Base-by-base conservation (phyloP, 2,113 vertebrate species). In the Scytalopus superciliaris region DNA sequence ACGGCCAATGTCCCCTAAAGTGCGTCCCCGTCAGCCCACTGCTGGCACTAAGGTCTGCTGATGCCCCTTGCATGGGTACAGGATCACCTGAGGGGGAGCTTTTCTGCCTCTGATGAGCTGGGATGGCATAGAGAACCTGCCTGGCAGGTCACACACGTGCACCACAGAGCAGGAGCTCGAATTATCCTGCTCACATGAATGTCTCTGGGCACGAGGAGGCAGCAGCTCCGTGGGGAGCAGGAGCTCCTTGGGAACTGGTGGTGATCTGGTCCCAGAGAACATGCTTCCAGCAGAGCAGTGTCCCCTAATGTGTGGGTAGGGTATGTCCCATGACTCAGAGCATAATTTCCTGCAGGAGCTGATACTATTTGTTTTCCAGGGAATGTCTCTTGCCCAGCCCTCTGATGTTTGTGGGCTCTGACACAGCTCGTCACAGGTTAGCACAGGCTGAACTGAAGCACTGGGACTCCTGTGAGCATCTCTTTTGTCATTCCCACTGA, bases 141-240 rank as follows among this genome's bases (percentile, higher is more conserved):
- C 25, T 8, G n/a, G 45, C 14, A 14, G 77, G 5, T 39, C 39
- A 3, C 14, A 19, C 35, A 3, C 18, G 1, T 4, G 7, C 22
- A 12, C 30, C 1, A 0, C 12, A 2, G 74, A 56, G 76, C 62
- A 33, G 30, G 55, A 62, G 19, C 40, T 42, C 11, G 2, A 3
- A 5, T 25, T 5, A 14, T 27, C 37, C 66, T 37, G 47, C 27
- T 23, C 82, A 0, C 9, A 0, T 0, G 31, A 12, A 3, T 2
- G 0, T 14, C 25, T 7, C 62, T 0, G 8, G 39, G 30, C 21
- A 37, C 0, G 13, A 23, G 59, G 64, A n/a, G 49, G 64, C 23
- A 37, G 39, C 8, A 4, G 67, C 60, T 57, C n/a, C 0, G 0
- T 1, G 39, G 11, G 60, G 21, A 77, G 14, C 1, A 1, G 73